Evolutionary conservation across 2,113 vertebrate species (phyloP).

Genomic region (Oryzias celebensis): DNA sequence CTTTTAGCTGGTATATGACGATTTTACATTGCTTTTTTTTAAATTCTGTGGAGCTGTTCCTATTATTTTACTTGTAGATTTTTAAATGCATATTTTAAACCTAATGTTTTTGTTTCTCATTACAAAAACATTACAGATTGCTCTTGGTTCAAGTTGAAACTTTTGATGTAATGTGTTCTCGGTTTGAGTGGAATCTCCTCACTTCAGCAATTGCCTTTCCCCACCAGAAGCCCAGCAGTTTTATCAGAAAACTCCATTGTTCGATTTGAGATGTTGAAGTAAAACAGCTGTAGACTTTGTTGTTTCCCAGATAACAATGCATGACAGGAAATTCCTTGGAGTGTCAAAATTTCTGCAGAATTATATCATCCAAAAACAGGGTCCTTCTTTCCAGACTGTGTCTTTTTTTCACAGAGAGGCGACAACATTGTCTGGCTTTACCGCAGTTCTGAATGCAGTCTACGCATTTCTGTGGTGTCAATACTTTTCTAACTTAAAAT

Average conservation of each 20-base stretch:
- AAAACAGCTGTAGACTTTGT: conserved; percentile 64
- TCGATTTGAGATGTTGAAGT: conserved; percentile 59
- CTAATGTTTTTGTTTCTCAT: neutral
- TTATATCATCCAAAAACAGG: conserved; percentile 3
- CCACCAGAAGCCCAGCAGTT: conserved; percentile 51
- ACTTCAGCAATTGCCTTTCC: conserved; percentile 53
- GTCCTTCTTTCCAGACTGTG: conserved; percentile 5
- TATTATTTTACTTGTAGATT: no score
- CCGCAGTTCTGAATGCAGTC: neutral
- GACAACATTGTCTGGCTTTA: neutral
- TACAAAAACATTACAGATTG: neutral
- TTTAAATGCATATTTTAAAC: no score
- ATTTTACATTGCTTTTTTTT: no score
- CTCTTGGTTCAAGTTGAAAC: conserved; percentile 4
- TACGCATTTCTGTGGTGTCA: no score
- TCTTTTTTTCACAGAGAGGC: neutral
- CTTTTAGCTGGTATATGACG: no score
- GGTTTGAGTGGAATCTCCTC: conserved; percentile 44
- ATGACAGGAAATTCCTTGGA: conserved; percentile 78
- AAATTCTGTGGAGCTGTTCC: no score
- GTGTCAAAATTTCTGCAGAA: conserved; percentile 45
- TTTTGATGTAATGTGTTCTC: conserved; percentile 16
- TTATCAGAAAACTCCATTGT: conserved; percentile 68
- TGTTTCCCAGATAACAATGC: conserved; percentile 74
- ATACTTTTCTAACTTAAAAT: no score